These are phyloP conservation scores for Enteromius anoplus DNA, from an alignment of 2,797 vertebrate species.

Conservation along the genomic window DNA sequence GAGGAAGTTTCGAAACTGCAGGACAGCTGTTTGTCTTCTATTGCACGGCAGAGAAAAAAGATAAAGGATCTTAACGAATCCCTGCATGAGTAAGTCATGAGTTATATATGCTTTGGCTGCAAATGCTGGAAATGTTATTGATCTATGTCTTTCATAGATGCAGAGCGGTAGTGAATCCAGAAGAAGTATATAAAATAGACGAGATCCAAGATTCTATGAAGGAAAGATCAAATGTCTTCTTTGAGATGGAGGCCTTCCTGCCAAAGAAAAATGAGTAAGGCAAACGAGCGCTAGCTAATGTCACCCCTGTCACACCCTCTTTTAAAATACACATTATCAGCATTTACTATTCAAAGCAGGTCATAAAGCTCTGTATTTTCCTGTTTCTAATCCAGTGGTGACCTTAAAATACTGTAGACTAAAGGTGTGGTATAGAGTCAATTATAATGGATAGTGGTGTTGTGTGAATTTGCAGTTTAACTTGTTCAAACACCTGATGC, in stretches of 20 bases:
- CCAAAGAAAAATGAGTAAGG: conserved; percentile 94
- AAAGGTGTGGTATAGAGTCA: background rate
- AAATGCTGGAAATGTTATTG: background rate
- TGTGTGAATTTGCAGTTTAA: background rate
- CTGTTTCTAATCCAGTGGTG: background rate
- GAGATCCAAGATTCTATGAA: conserved; percentile 84
- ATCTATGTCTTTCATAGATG: conserved; percentile 73
- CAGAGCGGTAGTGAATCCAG: conserved; percentile 69
- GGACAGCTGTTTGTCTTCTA: conserved; percentile 80
- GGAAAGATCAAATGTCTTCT: conserved; percentile 83
- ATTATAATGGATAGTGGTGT: background rate
- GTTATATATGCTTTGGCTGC: background rate
- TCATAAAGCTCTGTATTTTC: background rate
- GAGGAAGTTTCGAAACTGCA: conserved; percentile 93
- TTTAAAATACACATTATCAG: conserved; percentile 30
- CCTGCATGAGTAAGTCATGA: conserved; percentile 79
- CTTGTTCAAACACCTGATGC: background rate
- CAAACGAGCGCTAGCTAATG: conserved; percentile 28
- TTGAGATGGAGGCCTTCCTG: conserved; percentile 96
- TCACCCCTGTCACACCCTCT: background rate
- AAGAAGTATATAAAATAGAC: conserved; percentile 68
- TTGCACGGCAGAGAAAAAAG: conserved; percentile 86
- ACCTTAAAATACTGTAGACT: background rate
- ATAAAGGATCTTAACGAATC: conserved; percentile 82
- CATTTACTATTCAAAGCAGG: conserved; percentile 20